Percentiles rank a stretch among this genome's conserved stretches.
Evolutionary conservation across 2,797 vertebrate genomes (phyloP).

Genomic region (Squalus acanthias): DNA sequence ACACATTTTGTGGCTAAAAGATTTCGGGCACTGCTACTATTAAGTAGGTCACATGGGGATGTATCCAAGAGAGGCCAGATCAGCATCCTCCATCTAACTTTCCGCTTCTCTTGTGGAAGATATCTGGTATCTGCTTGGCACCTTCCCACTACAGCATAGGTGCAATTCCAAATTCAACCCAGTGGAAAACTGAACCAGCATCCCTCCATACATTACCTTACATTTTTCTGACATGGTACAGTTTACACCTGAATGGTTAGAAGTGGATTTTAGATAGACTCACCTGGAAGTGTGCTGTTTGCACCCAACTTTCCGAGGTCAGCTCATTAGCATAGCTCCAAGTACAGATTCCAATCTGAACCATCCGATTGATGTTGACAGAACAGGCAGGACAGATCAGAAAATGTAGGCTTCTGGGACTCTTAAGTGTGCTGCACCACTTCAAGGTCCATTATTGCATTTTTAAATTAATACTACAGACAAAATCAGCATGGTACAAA

Average conservation of each 20-base stretch:
- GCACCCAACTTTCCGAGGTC: background rate
- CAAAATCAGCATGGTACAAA: constrained; percentile 24
- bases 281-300: background rate
- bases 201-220: background rate
- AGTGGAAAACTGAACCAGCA: background rate
- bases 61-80: background rate
- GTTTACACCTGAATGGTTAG: background rate
- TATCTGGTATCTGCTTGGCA: background rate
- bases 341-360: background rate
- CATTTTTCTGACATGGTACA: background rate
- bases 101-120: background rate
- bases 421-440: background rate
- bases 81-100: background rate
- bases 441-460: background rate
- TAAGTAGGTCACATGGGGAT: background rate
- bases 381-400: background rate
- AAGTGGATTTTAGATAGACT: background rate
- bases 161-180: background rate
- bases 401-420: background rate
- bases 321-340: background rate
- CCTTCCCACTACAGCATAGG: background rate
- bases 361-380: background rate
- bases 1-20: background rate
- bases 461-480: background rate
- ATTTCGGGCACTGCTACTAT: background rate